phyloP scores from a whole-genome alignment of 2,797 vertebrate genomes.

The Enteromius afrohamiltoni region DNA sequence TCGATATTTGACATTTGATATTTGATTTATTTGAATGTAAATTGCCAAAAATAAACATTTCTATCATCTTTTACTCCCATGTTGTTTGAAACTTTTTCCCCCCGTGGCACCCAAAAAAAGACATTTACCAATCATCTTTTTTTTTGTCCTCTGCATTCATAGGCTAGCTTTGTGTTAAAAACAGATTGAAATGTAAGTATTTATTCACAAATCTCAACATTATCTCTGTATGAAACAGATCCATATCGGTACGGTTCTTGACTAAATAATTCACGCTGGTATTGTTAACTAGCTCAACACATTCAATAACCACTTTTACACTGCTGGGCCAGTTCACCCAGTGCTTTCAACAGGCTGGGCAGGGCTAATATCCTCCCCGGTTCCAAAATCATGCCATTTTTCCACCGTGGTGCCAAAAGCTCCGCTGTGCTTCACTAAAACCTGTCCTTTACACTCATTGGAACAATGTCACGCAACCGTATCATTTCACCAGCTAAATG shows the following conservation, averaged over 20 bases:
- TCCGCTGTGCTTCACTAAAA: too few species aligned
- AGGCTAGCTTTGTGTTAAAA: background rate
- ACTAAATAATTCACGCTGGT: background rate
- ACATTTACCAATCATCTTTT: background rate
- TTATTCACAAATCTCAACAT: background rate
- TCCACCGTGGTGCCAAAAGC: too few species aligned
- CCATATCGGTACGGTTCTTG: background rate
- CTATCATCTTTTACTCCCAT: background rate
- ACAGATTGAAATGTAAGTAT: background rate
- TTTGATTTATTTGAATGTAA: too few species aligned
- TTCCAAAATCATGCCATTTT: too few species aligned
- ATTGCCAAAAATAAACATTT: background rate
- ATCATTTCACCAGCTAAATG: too few species aligned
- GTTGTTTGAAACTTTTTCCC: background rate
- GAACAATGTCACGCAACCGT: too few species aligned
- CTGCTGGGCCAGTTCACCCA: too few species aligned
- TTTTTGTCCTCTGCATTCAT: background rate
- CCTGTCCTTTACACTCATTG: too few species aligned
- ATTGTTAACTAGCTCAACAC: background rate
- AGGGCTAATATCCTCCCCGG: too few species aligned
- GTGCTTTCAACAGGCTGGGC: too few species aligned
- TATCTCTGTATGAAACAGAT: background rate
- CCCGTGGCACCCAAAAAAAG: background rate
- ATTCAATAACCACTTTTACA: too few species aligned
- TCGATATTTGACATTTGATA: too few species aligned